Percentiles rank a stretch among this genome's conserved stretches.
These are phyloP conservation scores for Avahi laniger DNA, from an alignment of 2,797 vertebrate species.

Conservation along the genomic window DNA sequence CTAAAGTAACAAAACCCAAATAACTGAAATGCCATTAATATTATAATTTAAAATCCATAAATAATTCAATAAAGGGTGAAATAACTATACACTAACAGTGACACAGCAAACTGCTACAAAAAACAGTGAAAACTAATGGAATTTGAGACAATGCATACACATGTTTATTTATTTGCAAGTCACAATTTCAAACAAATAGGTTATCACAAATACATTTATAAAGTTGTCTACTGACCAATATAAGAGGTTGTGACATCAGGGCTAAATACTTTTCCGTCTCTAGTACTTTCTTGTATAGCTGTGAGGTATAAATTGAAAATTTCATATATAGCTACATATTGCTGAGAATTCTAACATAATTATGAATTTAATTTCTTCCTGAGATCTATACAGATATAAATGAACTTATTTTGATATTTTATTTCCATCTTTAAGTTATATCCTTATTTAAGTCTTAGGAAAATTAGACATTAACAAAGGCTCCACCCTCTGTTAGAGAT, in stretches of 20 bases:
- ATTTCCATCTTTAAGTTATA: background rate
- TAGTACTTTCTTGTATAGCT: background rate
- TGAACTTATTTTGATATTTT: background rate
- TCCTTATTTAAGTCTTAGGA: background rate
- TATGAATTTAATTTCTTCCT: background rate
- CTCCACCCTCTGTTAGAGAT: background rate
- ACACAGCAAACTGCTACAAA: background rate
- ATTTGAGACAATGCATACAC: background rate
- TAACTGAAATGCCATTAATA: background rate
- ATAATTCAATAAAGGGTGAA: background rate
- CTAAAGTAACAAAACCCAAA: background rate
- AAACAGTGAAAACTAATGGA: background rate
- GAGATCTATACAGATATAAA: background rate
- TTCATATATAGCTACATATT: background rate
- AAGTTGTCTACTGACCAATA: constrained; percentile 1
- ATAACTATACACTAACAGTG: background rate
- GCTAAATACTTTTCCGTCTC: background rate
- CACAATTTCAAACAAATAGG: background rate
- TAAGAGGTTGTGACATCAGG: background rate
- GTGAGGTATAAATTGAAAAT: background rate
- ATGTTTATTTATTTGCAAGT: background rate
- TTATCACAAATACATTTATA: background rate
- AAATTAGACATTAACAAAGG: background rate
- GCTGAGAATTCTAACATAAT: background rate
- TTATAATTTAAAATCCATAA: background rate